These are phyloP conservation scores for Excalfactoria chinensis DNA, from an alignment of 2,113 vertebrate genomes.

Conservation along the genomic window DNA sequence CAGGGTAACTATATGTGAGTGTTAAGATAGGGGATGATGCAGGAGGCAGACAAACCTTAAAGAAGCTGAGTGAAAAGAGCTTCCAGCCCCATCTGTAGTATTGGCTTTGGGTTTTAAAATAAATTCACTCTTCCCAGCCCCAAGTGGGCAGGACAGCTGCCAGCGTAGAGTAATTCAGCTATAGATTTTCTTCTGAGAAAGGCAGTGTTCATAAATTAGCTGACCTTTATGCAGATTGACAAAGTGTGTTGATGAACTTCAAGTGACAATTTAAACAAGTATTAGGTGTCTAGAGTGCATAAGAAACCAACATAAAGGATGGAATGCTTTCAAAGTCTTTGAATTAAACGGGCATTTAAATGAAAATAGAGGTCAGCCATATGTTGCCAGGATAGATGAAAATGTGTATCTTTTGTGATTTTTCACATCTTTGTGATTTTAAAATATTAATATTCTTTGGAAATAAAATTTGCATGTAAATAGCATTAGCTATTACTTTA, in stretches of 20 bases:
- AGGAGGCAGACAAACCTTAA: slow-evolving; percentile 6
- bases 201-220: slow-evolving; percentile 61
- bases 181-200: slow-evolving; percentile 60
- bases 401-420: slow-evolving; percentile 49
- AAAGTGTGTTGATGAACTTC: slow-evolving; percentile 75
- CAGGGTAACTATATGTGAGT: neutral
- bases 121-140: neutral
- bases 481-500: slow-evolving; percentile 45
- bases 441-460: slow-evolving; percentile 40
- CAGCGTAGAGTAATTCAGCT: slow-evolving; percentile 62
- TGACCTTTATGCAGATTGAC: slow-evolving; percentile 75
- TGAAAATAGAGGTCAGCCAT: slow-evolving; percentile 69
- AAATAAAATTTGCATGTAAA: slow-evolving; percentile 67
- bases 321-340: slow-evolving; percentile 57
- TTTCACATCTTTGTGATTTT: slow-evolving; percentile 48
- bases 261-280: slow-evolving; percentile 55
- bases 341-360: slow-evolving; percentile 64
- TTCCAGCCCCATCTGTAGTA: slow-evolving; percentile 19
- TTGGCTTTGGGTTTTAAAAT: neutral
- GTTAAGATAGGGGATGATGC: neutral
- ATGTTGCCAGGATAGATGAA: slow-evolving; percentile 43
- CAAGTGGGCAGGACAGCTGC: slow-evolving; percentile 56
- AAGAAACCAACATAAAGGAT: slow-evolving; percentile 29
- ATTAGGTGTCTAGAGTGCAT: slow-evolving; percentile 33
- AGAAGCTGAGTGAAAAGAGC: neutral